phyloP scores from a whole-genome alignment of 2,888 invertebrate species.

The Corythucha ciliata region DNA sequence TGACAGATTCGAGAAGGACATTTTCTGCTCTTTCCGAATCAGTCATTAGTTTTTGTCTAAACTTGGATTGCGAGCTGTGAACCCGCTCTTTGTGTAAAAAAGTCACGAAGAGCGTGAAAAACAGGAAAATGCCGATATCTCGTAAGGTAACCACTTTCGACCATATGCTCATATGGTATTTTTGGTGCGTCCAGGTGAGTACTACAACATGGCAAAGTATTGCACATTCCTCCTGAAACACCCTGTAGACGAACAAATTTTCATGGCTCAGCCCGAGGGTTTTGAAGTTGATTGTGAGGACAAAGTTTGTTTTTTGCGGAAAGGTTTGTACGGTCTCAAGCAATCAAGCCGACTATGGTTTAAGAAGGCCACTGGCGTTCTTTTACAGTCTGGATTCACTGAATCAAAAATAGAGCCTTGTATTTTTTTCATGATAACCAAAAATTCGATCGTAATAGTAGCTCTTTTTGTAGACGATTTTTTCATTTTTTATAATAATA shows the following conservation, averaged over 20 bases:
- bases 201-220: no score
- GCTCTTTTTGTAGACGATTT: conserved; percentile 38
- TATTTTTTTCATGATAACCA: conserved; percentile 32
- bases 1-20: no score
- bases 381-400: conserved; percentile 34
- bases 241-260: conserved; percentile 38
- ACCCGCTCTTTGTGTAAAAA: no score
- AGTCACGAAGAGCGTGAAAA: no score
- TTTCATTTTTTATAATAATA: not conserved
- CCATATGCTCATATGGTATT: no score
- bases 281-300: conserved; percentile 32
- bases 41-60: no score
- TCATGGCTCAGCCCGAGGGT: conserved; percentile 39
- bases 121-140: no score
- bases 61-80: no score
- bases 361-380: conserved; percentile 35
- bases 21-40: no score
- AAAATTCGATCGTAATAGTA: conserved; percentile 30
- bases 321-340: conserved; percentile 40
- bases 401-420: conserved; percentile 38
- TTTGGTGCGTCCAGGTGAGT: no score
- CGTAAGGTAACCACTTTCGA: no score
- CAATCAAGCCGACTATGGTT: conserved; percentile 40
- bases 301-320: conserved; percentile 37
- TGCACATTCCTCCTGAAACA: no score